Percentiles rank a stretch among this genome's conserved stretches.
Conservation (phyloP, 2,797 vertebrate species). For the Chrysolophus pictus region DNA sequence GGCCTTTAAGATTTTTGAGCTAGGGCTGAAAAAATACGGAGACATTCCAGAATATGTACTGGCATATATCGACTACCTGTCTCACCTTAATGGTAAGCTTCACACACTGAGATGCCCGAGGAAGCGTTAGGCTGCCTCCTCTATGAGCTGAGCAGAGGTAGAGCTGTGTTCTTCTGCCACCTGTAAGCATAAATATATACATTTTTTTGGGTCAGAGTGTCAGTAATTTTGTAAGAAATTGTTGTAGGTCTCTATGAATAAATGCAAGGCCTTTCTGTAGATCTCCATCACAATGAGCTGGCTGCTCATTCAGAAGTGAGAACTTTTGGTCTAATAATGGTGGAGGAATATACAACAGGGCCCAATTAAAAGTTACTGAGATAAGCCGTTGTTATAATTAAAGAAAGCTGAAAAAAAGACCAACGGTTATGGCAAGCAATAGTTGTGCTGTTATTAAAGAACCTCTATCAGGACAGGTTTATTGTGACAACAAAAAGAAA, state of each 20-base stretch:
- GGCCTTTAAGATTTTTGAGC: slow-evolving; percentile 99
- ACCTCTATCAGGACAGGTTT: background rate
- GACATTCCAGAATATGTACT: slow-evolving; percentile 99
- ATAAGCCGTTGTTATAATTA: background rate
- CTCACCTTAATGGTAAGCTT: slow-evolving; percentile 95
- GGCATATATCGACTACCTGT: slow-evolving; percentile 99
- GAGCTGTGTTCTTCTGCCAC: background rate
- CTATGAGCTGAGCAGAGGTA: background rate
- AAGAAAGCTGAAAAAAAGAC: background rate
- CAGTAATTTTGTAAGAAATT: background rate
- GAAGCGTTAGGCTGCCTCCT: slow-evolving; percentile 8
- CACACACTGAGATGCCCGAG: background rate
- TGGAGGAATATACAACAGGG: background rate
- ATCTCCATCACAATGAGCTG: background rate
- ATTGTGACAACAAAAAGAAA: background rate
- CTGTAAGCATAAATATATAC: background rate
- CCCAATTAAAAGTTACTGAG: background rate
- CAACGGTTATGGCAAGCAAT: background rate
- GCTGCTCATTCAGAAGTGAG: background rate
- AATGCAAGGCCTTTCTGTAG: background rate
- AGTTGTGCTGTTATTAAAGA: background rate
- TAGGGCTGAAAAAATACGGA: slow-evolving; percentile 98
- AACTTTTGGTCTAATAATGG: background rate
- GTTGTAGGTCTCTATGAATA: background rate
- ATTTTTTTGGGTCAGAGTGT: background rate